phyloP scores from a whole-genome alignment of 2,113 vertebrate genomes.

The Spea bombifrons region DNA sequence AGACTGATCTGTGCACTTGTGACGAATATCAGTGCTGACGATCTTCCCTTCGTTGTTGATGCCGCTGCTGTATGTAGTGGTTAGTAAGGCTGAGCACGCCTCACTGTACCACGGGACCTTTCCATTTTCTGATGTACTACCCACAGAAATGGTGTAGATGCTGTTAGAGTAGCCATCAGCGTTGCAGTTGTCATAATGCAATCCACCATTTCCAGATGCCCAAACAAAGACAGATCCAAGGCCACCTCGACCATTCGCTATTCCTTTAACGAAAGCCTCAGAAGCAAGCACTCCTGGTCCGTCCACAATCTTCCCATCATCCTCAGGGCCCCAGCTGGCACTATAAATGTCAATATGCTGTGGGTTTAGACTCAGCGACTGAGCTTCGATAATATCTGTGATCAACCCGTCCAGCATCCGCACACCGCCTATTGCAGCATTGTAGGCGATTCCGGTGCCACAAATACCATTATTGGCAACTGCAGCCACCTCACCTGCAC shows the following conservation, averaged over 20 bases:
- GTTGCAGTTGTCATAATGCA: slow-evolving; percentile 70
- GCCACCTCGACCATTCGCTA: slow-evolving; percentile 61
- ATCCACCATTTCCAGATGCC: slow-evolving; percentile 72
- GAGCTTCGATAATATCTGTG: slow-evolving; percentile 69
- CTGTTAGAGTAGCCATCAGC: slow-evolving; percentile 73
- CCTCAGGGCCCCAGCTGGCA: slow-evolving; percentile 73
- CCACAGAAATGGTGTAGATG: slow-evolving; percentile 70
- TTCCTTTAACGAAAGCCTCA: slow-evolving; percentile 61
- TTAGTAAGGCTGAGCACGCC: slow-evolving; percentile 72
- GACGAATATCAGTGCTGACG: slow-evolving; percentile 80
- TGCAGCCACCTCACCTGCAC: slow-evolving; percentile 68
- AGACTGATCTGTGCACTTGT: slow-evolving; percentile 78
- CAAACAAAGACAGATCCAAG: slow-evolving; percentile 75
- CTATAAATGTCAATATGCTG: slow-evolving; percentile 77
- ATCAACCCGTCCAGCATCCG: slow-evolving; percentile 73
- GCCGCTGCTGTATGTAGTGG: slow-evolving; percentile 73
- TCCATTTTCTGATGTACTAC: slow-evolving; percentile 63
- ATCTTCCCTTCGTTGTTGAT: slow-evolving; percentile 57
- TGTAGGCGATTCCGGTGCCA: slow-evolving; percentile 62
- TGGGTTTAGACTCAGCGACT: slow-evolving; percentile 64
- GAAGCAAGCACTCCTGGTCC: slow-evolving; percentile 62
- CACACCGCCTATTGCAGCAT: slow-evolving; percentile 70
- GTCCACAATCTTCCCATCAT: slow-evolving; percentile 63
- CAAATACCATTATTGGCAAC: slow-evolving; percentile 66
- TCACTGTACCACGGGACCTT: slow-evolving; percentile 65